Evolutionary conservation across 2,113 vertebrate species (phyloP), one percentile per base, ranked within the genome.

Genomic region (Siphamia tubifer): DNA sequence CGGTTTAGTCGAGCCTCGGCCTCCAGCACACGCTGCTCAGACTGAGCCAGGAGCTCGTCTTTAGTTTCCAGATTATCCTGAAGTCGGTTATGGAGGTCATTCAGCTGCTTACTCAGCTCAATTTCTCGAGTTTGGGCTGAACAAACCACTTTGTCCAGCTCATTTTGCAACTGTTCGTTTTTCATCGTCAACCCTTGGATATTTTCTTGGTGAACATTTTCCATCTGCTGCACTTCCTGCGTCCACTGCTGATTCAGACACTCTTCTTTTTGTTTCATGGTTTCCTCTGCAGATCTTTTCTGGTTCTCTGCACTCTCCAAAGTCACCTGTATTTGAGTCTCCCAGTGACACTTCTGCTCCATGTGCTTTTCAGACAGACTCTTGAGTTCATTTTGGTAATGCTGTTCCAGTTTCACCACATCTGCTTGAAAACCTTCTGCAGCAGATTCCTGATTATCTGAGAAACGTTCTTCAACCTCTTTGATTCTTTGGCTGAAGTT

Each of bases 401-500:
- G 74, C 12, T 87, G 89, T 15, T 96, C 90, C 12, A 97, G 88
- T 4, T 77, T 91, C 6, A 67, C 66, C 21, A 96, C 64, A 0
- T 80, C 88, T 0, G 81, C 78, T 52, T 94, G 92, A 1, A 94
- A 95, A 21, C 89, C 90, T 43, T 84, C 79, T 0, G 87, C 84
- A 2, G 92, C 89, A 0, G 82, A 85, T 42, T 95, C 93, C 60
- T 92, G 93, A 36, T 94, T 92, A 6, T 61, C 79, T 54, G 91
- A 91, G 88, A 93, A 95, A 57, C 91, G 91, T 53, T 82, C 89
- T 83, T 97, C 94, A 57, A 93, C 86, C 23, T 91, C 84, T 70
- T 79, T 89, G 60, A 93, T 87, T 93, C 92, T 95, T 89, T 94
- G 93, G 48, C 86, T 87, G 93, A 84, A 96, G 85, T 94, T 93